These are phyloP conservation scores for Acanthopagrus latus DNA, from an alignment of 2,797 vertebrate species.

Conservation along the genomic window DNA sequence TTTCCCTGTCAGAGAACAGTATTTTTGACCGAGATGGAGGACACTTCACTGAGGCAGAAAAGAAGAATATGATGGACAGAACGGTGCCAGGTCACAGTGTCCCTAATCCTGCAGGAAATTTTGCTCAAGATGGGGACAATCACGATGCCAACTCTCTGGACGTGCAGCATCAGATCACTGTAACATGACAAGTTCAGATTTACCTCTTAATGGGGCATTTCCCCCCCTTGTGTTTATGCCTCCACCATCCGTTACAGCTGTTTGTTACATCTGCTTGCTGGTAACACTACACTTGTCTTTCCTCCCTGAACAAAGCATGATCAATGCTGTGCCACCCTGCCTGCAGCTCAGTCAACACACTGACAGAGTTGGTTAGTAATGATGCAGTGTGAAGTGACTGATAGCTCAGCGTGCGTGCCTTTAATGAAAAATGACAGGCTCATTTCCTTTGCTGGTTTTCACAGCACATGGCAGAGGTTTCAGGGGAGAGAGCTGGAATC, in stretches of 20 bases:
- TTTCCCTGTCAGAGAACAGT: conserved; percentile 12
- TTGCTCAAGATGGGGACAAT: conserved; percentile 2
- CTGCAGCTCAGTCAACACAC: conserved; percentile 75
- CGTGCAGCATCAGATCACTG: conserved; percentile 23
- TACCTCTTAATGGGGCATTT: conserved; percentile 16
- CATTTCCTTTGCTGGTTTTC: conserved; percentile 67
- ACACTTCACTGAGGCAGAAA: conserved; percentile 36
- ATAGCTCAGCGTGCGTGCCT: conserved; percentile 60
- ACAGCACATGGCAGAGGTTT: conserved; percentile 63
- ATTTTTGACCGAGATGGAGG: conserved; percentile 38
- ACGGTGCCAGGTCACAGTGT: conserved; percentile 55
- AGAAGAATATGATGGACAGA: conserved; percentile 40
- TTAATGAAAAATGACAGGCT: conserved; percentile 76
- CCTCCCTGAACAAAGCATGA: conserved; percentile 53
- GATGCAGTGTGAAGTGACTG: conserved; percentile 77
- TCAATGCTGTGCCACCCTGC: conserved; percentile 65
- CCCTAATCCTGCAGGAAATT: conserved; percentile 40
- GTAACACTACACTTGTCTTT: conserved; percentile 56
- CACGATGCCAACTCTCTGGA: conserved; percentile 19
- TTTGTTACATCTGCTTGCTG: conserved; percentile 34
- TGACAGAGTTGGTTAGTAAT: conserved; percentile 75
- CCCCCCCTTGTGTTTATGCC: not conserved
- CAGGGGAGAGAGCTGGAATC: conserved; percentile 51
- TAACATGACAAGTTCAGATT: conserved; percentile 18
- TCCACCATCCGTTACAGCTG: conserved; percentile 14